Conservation (phyloP, 2,113 vertebrate species). For the Quiscalus mexicanus region DNA sequence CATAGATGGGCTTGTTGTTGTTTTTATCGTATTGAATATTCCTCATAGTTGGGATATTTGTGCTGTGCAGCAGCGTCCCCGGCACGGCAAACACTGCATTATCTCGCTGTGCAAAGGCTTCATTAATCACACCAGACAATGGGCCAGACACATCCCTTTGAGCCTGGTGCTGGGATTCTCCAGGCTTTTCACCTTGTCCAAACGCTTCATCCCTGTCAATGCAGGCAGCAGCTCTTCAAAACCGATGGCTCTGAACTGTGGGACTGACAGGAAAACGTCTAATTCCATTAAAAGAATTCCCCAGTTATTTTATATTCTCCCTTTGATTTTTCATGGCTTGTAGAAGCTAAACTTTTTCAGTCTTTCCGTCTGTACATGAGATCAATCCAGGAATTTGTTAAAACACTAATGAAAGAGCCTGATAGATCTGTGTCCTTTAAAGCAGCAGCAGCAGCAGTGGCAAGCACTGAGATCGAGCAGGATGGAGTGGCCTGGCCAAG, state of each 20-base stretch:
- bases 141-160: not conserved
- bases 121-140: constrained; percentile 60
- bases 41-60: not conserved
- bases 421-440: not conserved
- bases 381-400: not conserved
- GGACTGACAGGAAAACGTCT: not conserved
- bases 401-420: not conserved
- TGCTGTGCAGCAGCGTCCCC: not conserved
- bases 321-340: not conserved
- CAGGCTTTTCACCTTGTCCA: not conserved
- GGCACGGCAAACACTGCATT: not conserved
- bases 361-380: not conserved
- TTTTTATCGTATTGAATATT: not conserved
- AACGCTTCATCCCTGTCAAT: not conserved
- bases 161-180: not conserved
- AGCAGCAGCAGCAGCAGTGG: not conserved
- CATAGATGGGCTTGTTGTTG: not conserved
- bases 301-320: not conserved
- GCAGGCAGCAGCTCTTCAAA: not conserved
- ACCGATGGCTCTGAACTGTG: accelerated
- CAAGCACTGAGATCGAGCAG: not conserved
- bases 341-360: not conserved
- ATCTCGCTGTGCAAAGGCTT: constrained; percentile 13
- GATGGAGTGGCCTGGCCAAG: not conserved
- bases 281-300: not conserved